Percentiles rank a stretch among this genome's conserved stretches.
Evolutionary conservation across 2,888 invertebrate genomes (phyloP).

Genomic region (Pseudoips prasinana): DNA sequence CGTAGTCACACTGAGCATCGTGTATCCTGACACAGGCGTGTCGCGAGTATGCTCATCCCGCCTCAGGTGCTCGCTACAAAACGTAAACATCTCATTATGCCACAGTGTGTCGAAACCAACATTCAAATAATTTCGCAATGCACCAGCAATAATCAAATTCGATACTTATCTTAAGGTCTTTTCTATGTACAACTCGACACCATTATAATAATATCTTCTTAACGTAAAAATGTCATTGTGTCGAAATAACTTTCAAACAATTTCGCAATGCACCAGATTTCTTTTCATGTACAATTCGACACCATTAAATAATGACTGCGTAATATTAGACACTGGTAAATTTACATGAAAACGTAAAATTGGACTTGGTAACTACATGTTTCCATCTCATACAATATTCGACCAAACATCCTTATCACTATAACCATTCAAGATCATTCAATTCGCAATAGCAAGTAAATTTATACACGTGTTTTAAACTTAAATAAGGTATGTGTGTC

Average conservation of each 20-base stretch:
- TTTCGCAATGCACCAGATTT: too few species aligned
- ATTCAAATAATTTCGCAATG: slow-evolving; percentile 49
- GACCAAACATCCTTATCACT: slow-evolving; percentile 8
- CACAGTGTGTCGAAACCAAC: slow-evolving; percentile 46
- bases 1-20: slow-evolving; percentile 41
- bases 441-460: slow-evolving; percentile 17
- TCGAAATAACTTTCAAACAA: too few species aligned
- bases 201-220: slow-evolving; percentile 27
- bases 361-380: slow-evolving; percentile 70
- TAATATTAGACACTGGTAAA: too few species aligned
- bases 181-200: slow-evolving; percentile 25
- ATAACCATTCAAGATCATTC: slow-evolving; percentile 8
- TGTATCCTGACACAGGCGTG: slow-evolving; percentile 40
- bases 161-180: slow-evolving; percentile 59
- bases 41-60: slow-evolving; percentile 57
- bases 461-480: slow-evolving; percentile 7
- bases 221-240: too few species aligned
- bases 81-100: slow-evolving; percentile 69
- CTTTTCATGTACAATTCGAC: slow-evolving; percentile 4
- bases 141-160: slow-evolving; percentile 41
- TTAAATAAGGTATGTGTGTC: too few species aligned
- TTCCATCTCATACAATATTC: slow-evolving; percentile 23
- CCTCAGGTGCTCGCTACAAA: slow-evolving; percentile 72
- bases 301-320: too few species aligned
- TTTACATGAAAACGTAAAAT: too few species aligned